These are phyloP conservation scores for Watersipora subatra DNA, from an alignment of 1,140 invertebrate species.

Conservation along the genomic window DNA sequence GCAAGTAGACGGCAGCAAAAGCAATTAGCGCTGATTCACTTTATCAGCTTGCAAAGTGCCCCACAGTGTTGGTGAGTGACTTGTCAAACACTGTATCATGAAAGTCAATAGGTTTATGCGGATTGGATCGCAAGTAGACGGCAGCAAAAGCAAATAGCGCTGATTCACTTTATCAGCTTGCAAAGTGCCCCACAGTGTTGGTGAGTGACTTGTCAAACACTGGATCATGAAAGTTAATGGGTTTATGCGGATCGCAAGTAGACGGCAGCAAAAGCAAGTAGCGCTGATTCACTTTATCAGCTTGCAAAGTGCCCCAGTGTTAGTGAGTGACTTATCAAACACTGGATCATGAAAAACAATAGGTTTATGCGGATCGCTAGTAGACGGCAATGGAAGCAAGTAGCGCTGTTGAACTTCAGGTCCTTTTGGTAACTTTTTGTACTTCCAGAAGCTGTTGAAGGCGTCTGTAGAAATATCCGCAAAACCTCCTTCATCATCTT, in stretches of 20 bases:
- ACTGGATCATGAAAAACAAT: slow-evolving; percentile 46
- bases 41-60: slow-evolving; percentile 78
- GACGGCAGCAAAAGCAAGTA: no score
- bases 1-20: no score
- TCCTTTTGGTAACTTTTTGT: slow-evolving; percentile 95
- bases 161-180: slow-evolving; percentile 76
- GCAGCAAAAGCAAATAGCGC: slow-evolving; percentile 58
- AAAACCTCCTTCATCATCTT: no score
- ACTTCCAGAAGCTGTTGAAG: slow-evolving; percentile 99
- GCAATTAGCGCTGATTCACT: slow-evolving; percentile 89
- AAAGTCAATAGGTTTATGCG: slow-evolving; percentile 62
- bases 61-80: slow-evolving; percentile 68
- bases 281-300: slow-evolving; percentile 89
- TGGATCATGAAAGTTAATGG: slow-evolving; percentile 49
- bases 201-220: slow-evolving; percentile 83
- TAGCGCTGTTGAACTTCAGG: slow-evolving; percentile 60
- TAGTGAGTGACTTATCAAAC: slow-evolving; percentile 25
- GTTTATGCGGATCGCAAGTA: slow-evolving; percentile 76
- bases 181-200: slow-evolving; percentile 45
- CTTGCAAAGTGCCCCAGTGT: slow-evolving; percentile 49
- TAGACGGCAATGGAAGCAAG: slow-evolving; percentile 42
- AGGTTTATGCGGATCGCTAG: slow-evolving; percentile 80
- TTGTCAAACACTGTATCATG: slow-evolving; percentile 38
- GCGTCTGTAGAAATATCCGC: no score
- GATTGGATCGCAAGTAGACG: slow-evolving; percentile 69